These are phyloP conservation scores for Sphaerophoria rueppellii DNA, from an alignment of 2,888 invertebrate species.

Conservation along the genomic window DNA sequence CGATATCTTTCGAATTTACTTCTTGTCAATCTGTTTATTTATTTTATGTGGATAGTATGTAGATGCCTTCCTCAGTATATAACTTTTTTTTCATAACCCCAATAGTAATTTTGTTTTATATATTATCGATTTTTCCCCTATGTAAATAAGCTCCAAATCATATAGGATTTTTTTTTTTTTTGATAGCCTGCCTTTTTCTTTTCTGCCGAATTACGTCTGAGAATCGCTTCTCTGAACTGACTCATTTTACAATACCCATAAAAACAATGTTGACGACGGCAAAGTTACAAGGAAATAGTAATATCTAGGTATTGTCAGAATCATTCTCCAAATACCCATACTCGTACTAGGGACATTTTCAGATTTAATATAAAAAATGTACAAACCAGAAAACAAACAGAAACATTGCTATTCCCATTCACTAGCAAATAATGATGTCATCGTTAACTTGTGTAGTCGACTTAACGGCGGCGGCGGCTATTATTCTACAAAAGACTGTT, in stretches of 20 bases:
- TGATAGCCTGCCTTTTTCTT: slow-evolving; percentile 2
- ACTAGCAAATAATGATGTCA: slow-evolving; percentile 19
- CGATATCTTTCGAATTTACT: no score
- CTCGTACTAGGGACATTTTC: no score
- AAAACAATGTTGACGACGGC: background rate
- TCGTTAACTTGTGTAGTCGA: background rate
- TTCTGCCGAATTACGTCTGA: slow-evolving; percentile 7
- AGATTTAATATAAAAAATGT: background rate
- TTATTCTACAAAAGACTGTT: slow-evolving; percentile 11
- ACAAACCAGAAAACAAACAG: background rate
- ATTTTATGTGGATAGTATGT: no score
- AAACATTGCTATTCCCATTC: background rate
- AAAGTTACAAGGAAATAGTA: background rate
- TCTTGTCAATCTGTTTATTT: no score
- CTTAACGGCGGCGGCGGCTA: background rate
- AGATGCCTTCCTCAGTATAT: no score
- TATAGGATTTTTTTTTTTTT: background rate
- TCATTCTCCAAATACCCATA: no score
- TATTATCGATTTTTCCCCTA: slow-evolving; percentile 6
- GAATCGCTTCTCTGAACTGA: background rate
- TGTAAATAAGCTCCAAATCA: background rate
- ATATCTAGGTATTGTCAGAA: no score
- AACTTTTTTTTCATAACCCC: background rate
- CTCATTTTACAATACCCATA: slow-evolving; percentile 13
- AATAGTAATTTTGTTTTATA: background rate